Evolutionary conservation across 1,140 invertebrate genomes (phyloP), one percentile per base, ranked within the genome.

Genomic region (Zaprionus capensis): DNA sequence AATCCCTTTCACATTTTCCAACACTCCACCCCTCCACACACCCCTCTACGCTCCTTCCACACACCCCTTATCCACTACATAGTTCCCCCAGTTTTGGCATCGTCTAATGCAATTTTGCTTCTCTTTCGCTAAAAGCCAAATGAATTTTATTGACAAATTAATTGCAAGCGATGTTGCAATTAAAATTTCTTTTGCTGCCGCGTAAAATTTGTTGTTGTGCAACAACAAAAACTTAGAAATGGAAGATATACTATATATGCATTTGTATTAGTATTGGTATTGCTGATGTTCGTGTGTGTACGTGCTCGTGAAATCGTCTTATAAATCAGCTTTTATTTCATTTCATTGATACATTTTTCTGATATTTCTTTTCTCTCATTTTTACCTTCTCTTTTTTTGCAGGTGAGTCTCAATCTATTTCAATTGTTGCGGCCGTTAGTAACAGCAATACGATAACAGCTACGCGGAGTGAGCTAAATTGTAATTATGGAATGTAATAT

Each of bases 131-230:
- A 90, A 90, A 84, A 90, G 81, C 85, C 72, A 65, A 91, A 91
- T 91, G 87, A 73, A 81, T 91, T 91, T 81, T 91, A 91, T 91
- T 91, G 87, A 91, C 87, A 91, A 87, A 91, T 91, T 91, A 91
- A 91, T 91, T 83, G 87, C 87, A 70, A 72, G 81, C 82, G 86
- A 75, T 83, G 77, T 76, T 56, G 87, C 80, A 87, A 91, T 91
- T 91, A 91, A 91, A 91, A 87, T 91, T 79, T 70, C 82, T 72
- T 77, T 63, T 70, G 72, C 46, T 51, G 46, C 46, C 46, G 44
- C 66, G 71, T 65, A 74, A 51, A 63, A 22, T 49, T 46, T 41
- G 22, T 56, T 57, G 28, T 56, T 62, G 28, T 38, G 55, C 46
- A 62, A 66, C 58, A 86, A 71, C 59, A 71, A 68, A 34, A 74